A percentile compares a stretch with the other conserved stretches of the same genome.
phyloP scores from a whole-genome alignment of 2,113 vertebrate genomes.

The Syngnathus scovelli region DNA sequence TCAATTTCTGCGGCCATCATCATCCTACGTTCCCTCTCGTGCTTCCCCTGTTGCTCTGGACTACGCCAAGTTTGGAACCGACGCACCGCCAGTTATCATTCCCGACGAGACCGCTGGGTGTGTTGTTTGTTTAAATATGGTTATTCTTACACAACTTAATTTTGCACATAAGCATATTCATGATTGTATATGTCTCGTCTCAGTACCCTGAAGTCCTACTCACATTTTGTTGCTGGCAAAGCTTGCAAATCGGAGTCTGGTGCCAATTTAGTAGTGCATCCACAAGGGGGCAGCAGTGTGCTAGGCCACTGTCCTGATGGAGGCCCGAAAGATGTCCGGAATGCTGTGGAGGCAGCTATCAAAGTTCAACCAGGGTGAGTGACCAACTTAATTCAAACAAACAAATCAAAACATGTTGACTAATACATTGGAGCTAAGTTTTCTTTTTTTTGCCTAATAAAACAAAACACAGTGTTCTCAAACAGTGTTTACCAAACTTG shows the following conservation, averaged over 20 bases:
- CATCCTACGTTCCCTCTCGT: conserved; percentile 26
- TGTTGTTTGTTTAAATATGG: not conserved
- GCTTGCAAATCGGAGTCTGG: conserved; percentile 76
- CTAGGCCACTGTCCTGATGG: conserved; percentile 77
- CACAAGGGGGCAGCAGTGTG: conserved; percentile 54
- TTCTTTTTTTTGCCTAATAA: not conserved
- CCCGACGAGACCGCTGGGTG: conserved; percentile 62
- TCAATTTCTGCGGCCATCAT: conserved; percentile 71
- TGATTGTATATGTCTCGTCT: not conserved
- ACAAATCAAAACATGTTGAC: not conserved
- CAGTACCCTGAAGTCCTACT: conserved; percentile 70
- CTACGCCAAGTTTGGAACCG: conserved; percentile 69
- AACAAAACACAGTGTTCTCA: not conserved
- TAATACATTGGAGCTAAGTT: not conserved
- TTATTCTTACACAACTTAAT: not conserved
- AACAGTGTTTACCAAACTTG: not conserved
- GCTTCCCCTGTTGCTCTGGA: conserved; percentile 51
- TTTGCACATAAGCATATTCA: not conserved
- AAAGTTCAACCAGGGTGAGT: conserved; percentile 78
- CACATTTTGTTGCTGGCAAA: conserved; percentile 74
- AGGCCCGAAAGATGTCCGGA: conserved; percentile 76
- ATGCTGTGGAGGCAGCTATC: conserved; percentile 77
- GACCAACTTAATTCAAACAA: not conserved
- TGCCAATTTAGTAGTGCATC: conserved; percentile 67
- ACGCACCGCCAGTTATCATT: conserved; percentile 36